Conservation (phyloP, 2,888 invertebrate genomes). For the Limnephilus rhombicus region DNA sequence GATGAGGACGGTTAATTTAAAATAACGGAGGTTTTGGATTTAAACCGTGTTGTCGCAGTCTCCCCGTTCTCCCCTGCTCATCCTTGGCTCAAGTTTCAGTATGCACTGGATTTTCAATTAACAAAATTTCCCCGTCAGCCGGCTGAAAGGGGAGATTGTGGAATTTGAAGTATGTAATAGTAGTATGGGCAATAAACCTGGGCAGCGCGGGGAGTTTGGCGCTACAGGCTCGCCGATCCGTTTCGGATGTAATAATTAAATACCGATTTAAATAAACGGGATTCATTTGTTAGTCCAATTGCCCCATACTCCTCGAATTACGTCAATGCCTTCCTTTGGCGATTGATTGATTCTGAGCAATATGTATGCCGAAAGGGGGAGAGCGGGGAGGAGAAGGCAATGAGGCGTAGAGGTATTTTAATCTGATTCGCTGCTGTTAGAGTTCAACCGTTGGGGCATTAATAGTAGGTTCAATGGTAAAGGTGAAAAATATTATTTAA, state of each 20-base stretch:
- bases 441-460: background rate
- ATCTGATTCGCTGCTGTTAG: conserved; percentile 13
- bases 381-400: background rate
- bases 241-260: conserved; percentile 59
- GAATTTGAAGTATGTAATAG: conserved; percentile 35
- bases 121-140: conserved; percentile 52
- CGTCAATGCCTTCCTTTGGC: conserved; percentile 46
- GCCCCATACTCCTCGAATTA: conserved; percentile 33
- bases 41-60: background rate
- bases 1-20: background rate
- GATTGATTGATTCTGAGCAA: conserved; percentile 48
- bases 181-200: conserved; percentile 17
- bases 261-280: conserved; percentile 59
- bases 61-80: background rate
- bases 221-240: conserved; percentile 41
- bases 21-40: background rate
- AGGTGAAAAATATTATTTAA: background rate
- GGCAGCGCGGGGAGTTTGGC: conserved; percentile 17
- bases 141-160: conserved; percentile 38
- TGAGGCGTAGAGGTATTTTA: conserved; percentile 41
- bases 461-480: background rate
- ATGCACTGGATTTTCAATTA: conserved; percentile 56
- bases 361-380: conserved; percentile 20
- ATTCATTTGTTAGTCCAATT: conserved; percentile 42
- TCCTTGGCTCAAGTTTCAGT: conserved; percentile 22